These are phyloP conservation scores for Oenanthe oenanthe DNA, from an alignment of 2,113 vertebrate genomes.

Conservation along the genomic window DNA sequence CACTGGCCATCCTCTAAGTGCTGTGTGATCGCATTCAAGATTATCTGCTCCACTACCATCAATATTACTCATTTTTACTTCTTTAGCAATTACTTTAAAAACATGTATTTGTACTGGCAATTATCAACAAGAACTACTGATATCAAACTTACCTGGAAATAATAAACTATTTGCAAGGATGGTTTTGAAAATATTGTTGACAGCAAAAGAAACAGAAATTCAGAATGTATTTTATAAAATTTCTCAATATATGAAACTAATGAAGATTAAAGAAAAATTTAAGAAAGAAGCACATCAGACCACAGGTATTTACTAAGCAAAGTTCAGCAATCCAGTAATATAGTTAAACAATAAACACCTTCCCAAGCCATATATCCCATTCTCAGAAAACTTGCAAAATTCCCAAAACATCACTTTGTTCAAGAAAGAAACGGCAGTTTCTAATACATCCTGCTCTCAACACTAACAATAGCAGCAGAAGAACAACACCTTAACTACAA, in stretches of 20 bases:
- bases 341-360: not conserved
- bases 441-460: not conserved
- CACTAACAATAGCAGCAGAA: not conserved
- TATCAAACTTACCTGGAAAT: not conserved
- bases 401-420: not conserved
- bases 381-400: not conserved
- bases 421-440: not conserved
- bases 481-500: not conserved
- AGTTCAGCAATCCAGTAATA: not conserved
- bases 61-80: constrained; percentile 56
- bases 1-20: not conserved
- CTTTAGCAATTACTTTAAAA: constrained; percentile 62
- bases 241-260: not conserved
- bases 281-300: not conserved
- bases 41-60: not conserved
- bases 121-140: constrained; percentile 37
- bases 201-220: constrained; percentile 5
- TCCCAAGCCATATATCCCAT: not conserved
- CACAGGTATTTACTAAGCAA: not conserved
- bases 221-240: constrained; percentile 27
- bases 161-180: constrained; percentile 26
- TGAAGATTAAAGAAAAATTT: constrained; percentile 23
- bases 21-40: not conserved
- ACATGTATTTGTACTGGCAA: constrained; percentile 48
- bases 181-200: constrained; percentile 32